Evolutionary conservation across 2,888 invertebrate genomes (phyloP).

Genomic region (Brachyptera risi): DNA sequence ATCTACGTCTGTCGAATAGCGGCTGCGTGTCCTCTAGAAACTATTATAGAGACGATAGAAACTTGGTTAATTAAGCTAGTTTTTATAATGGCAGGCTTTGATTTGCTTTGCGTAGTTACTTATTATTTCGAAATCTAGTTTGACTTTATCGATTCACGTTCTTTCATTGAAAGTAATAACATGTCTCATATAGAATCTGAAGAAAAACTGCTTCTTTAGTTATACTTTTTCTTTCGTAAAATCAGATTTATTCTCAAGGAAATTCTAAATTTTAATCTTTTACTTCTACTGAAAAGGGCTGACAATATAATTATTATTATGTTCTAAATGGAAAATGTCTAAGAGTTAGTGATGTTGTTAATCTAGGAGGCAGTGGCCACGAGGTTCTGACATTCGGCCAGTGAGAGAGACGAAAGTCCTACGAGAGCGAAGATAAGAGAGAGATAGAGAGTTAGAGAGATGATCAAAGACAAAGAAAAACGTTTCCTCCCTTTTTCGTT

Average conservation of each 20-base stretch:
- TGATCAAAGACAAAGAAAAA: constrained; percentile 28
- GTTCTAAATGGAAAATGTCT: constrained; percentile 32
- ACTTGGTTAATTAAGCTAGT: constrained; percentile 32
- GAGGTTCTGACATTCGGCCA: neutral
- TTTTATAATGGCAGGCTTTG: constrained; percentile 33
- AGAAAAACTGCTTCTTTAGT: constrained; percentile 29
- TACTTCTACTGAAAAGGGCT: constrained; percentile 32
- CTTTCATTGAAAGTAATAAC: constrained; percentile 31
- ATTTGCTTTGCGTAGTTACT: constrained; percentile 32
- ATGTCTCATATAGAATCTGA: constrained; percentile 31
- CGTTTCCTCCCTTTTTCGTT: neutral
- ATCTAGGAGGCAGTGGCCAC: constrained; percentile 20
- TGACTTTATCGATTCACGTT: constrained; percentile 32
- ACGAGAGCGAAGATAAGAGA: constrained; percentile 21
- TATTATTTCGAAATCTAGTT: constrained; percentile 34
- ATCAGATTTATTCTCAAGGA: constrained; percentile 33
- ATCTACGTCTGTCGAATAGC: constrained; percentile 29
- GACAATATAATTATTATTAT: constrained; percentile 25
- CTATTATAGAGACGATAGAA: constrained; percentile 29
- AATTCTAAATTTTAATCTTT: constrained; percentile 30
- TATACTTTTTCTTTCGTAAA: constrained; percentile 29
- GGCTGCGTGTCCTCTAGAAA: constrained; percentile 27
- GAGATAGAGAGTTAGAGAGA: constrained; percentile 31
- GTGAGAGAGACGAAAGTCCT: constrained; percentile 13
- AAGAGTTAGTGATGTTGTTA: constrained; percentile 31